phyloP scores from a whole-genome alignment of 2,113 vertebrate species.

The Progne subis region DNA sequence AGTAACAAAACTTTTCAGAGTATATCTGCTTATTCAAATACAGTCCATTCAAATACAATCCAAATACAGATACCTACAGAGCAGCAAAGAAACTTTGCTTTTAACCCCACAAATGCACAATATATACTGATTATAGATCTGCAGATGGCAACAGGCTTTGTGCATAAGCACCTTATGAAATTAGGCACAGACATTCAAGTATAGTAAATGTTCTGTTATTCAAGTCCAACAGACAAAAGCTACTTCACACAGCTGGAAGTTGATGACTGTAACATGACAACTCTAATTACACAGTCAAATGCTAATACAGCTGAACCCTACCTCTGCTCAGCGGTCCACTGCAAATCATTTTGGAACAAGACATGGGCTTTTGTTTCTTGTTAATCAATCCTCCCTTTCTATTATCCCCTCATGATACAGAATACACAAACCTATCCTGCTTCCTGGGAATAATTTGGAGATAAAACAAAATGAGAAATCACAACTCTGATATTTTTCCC shows the following conservation, averaged over 20 bases:
- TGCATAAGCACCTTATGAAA: neutral
- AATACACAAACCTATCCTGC: neutral
- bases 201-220: neutral
- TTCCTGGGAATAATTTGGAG: neutral
- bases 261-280: neutral
- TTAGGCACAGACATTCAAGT: neutral
- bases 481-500: neutral
- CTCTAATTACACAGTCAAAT: constrained; percentile 20
- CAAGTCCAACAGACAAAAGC: neutral
- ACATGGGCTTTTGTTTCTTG: neutral
- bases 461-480: neutral
- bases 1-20: neutral
- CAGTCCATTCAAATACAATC: neutral
- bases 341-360: neutral
- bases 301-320: neutral
- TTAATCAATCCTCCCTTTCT: neutral
- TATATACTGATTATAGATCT: neutral
- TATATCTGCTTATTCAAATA: neutral
- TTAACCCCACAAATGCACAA: neutral
- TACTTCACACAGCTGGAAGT: neutral
- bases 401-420: neutral
- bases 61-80: neutral
- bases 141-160: neutral
- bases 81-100: neutral
- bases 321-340: neutral